Conservation (phyloP, 2,888 invertebrate genomes). For the Poecilus cupreus region DNA sequence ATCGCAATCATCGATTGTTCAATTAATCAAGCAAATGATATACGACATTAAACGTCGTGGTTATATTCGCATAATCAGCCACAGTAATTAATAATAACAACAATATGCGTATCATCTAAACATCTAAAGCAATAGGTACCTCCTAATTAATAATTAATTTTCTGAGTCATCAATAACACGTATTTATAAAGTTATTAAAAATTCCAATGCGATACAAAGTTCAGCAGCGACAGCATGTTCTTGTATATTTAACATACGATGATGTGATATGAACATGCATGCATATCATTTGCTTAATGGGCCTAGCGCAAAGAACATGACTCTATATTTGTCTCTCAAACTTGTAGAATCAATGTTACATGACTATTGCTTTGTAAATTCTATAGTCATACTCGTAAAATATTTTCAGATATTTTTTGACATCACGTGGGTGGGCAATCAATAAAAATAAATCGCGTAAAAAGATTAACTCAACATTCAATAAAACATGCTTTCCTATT, state of each 20-base stretch:
- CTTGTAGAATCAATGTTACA: conserved; percentile 26
- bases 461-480: not conserved
- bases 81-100: conserved; percentile 13
- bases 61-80: conserved; percentile 9
- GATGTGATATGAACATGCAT: conserved; percentile 1
- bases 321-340: conserved; percentile 30
- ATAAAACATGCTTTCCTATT: conserved; percentile 21
- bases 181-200: conserved; percentile 3
- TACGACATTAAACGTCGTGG: conserved; percentile 15
- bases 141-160: conserved; percentile 10
- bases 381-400: not conserved
- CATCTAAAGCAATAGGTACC: not conserved
- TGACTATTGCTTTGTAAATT: conserved; percentile 6
- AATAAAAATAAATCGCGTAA: conserved; percentile 12
- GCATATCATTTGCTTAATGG: conserved; percentile 38
- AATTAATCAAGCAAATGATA: conserved; percentile 25
- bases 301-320: conserved; percentile 5
- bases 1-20: conserved; percentile 6
- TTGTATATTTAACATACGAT: conserved; percentile 10
- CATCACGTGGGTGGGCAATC: conserved; percentile 11
- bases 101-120: conserved; percentile 11
- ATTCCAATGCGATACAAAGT: not conserved
- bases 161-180: not conserved
- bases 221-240: not conserved
- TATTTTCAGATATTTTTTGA: conserved; percentile 21